phyloP scores from a whole-genome alignment of 2,888 invertebrate species.

The Bibio marci region DNA sequence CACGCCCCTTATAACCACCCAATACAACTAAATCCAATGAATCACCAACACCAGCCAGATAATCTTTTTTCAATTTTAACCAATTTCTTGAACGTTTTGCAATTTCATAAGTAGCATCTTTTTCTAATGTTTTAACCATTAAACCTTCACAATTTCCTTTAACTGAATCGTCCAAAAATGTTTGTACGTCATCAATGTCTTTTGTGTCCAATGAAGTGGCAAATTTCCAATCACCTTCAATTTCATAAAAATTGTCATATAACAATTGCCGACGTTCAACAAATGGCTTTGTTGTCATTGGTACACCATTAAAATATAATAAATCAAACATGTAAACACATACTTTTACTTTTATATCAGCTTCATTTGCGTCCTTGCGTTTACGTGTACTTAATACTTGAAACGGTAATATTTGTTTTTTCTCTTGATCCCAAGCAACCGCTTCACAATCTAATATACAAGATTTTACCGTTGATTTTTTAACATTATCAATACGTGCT shows the following conservation, averaged over 20 bases:
- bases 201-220: conserved; percentile 69
- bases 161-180: conserved; percentile 85
- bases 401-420: conserved; percentile 85
- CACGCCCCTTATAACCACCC: conserved; percentile 85
- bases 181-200: conserved; percentile 80
- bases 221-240: conserved; percentile 72
- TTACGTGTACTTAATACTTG: conserved; percentile 91
- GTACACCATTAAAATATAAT: conserved; percentile 72
- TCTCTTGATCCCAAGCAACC: conserved; percentile 85
- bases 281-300: conserved; percentile 67
- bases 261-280: conserved; percentile 54
- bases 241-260: conserved; percentile 47
- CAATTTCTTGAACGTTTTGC: conserved; percentile 88
- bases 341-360: conserved; percentile 51
- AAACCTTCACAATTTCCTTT: conserved; percentile 96
- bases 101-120: conserved; percentile 88
- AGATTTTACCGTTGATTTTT: conserved; percentile 42
- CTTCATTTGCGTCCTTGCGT: conserved; percentile 53
- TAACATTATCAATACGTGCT: conserved; percentile 41
- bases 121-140: conserved; percentile 89
- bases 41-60: conserved; percentile 90
- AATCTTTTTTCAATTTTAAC: conserved; percentile 96
- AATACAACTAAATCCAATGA: conserved; percentile 91
- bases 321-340: conserved; percentile 96
- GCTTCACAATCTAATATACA: conserved; percentile 94